Evolutionary conservation across 2,888 invertebrate species (phyloP), one percentile per base, ranked within the genome.

Genomic region (Enchytraeus crypticus): DNA sequence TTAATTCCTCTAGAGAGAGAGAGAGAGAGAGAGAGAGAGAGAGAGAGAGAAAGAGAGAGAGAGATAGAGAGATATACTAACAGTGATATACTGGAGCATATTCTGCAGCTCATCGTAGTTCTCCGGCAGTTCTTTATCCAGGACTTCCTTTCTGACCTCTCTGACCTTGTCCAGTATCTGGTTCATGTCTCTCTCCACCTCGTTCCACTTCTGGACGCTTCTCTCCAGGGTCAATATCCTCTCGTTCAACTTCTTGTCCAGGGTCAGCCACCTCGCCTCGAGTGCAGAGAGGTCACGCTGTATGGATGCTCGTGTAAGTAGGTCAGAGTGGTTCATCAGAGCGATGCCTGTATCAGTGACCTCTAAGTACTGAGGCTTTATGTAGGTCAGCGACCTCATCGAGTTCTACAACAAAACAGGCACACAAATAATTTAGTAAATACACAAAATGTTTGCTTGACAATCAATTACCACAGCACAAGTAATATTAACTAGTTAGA

Each of bases 151-250:
- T 21, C 75, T 66, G 18, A 72, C 71, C 46, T 73, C 73, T 62
- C 70, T 72, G 51, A 77, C 66, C 77, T 76, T 77, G 30, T 66
- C 64, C 11, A 76, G 66, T 14, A 73, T 66, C 3, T 75, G 73
- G 38, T 74, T 74, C 58, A 77, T 73, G 45, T 72, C 73, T n/a
- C 70, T 70, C 61, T 77, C 75, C 67, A 73, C 71, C 18, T 72
- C 71, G 30, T 67, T 66, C 76, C 77, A 77, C 62, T 70, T 70
- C 53, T 62, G 63, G 49, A 74, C 43, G 18, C 55, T 54, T 21
- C 26, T 49, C 49, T 61, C 49, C 29, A 61, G 47, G 49, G 65
- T 65, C 29, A 65, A 65, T 8, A 71, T 67, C 43, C 72, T 70
- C 4, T 65, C 71, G 34, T 72, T 72, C 59, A 75, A 65, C 53